Conservation (phyloP, 37 sponge, comb jelly and placozoan species). For the Haliclona indistincta region DNA sequence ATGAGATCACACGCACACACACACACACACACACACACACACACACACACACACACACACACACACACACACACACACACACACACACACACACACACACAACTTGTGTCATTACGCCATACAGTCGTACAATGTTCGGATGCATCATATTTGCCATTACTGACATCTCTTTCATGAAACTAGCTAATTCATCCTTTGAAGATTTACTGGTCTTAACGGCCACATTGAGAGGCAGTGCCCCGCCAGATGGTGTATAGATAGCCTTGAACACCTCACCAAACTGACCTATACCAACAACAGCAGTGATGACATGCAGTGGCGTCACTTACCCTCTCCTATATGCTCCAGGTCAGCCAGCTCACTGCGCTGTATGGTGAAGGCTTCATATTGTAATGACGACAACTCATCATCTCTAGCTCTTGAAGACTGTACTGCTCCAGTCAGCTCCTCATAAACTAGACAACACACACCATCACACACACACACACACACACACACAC, state of each 20-base stretch:
- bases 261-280: conserved; percentile 67
- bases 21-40: too few relatives aligned
- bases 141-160: conserved; percentile 48
- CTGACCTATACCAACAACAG: conserved; percentile 13
- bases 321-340: too few relatives aligned
- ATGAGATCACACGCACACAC: too few relatives aligned
- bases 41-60: neutral
- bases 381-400: neutral
- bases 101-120: conserved; percentile 38
- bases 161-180: conserved; percentile 31
- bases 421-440: neutral
- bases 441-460: neutral
- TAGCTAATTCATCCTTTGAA: neutral
- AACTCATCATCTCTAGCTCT: neutral
- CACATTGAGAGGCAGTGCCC: neutral
- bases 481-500: conserved; percentile 25
- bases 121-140: conserved; percentile 43
- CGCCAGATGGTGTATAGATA: neutral
- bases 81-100: neutral
- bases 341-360: too few relatives aligned
- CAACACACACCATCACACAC: too few relatives aligned
- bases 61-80: neutral
- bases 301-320: too few relatives aligned
- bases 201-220: conserved; percentile 61
- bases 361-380: too few relatives aligned